Percentiles rank a stretch among this genome's conserved stretches.
phyloP scores from a whole-genome alignment of 1,140 invertebrate species.

The Babylonia areolata region DNA sequence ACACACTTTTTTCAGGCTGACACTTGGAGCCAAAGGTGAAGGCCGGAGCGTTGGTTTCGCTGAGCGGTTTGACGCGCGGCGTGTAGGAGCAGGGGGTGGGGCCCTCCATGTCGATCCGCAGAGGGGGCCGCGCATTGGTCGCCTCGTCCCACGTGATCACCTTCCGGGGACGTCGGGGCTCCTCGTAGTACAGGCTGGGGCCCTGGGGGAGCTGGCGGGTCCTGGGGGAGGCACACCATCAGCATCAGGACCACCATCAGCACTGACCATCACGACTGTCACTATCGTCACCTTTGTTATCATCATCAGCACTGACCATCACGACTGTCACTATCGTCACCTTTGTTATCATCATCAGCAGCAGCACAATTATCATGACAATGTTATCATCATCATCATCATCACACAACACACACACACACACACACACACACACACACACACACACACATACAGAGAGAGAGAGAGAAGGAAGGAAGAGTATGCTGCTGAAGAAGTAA shows the following conservation, averaged over 20 bases:
- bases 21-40: slow-evolving; percentile 67
- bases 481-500: too few species aligned
- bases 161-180: slow-evolving; percentile 59
- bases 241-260: not conserved
- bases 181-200: slow-evolving; percentile 67
- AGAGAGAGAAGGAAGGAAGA: too few species aligned
- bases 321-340: not conserved
- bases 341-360: not conserved
- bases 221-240: slow-evolving; percentile 42
- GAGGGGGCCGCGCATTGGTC: slow-evolving; percentile 63
- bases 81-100: slow-evolving; percentile 68
- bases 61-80: slow-evolving; percentile 63
- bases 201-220: slow-evolving; percentile 52
- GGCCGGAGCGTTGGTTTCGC: slow-evolving; percentile 69
- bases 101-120: slow-evolving; percentile 69
- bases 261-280: not conserved
- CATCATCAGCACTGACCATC: not conserved
- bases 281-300: not conserved
- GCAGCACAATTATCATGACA: too few species aligned
- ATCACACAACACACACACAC: too few species aligned
- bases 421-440: too few species aligned
- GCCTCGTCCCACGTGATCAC: slow-evolving; percentile 68
- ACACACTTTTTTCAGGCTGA: slow-evolving; percentile 64
- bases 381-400: too few species aligned
- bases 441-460: too few species aligned